Evolutionary conservation across 1,140 invertebrate genomes (phyloP).

Genomic region (Melitaea cinxia): DNA sequence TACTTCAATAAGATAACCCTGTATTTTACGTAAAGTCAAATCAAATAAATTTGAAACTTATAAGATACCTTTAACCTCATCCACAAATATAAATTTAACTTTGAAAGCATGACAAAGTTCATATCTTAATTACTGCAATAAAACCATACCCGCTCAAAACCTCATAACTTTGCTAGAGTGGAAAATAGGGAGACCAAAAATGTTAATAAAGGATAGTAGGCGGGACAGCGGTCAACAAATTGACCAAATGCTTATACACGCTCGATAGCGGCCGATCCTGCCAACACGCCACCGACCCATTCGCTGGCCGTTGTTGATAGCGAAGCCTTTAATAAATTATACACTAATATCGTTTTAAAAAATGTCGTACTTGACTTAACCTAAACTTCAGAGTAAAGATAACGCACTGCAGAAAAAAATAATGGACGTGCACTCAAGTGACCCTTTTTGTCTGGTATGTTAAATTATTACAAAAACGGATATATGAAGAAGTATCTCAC

Average conservation of each 20-base stretch:
- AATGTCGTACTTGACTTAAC: slow-evolving; percentile 43
- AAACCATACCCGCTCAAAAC: slow-evolving; percentile 67
- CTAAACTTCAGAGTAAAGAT: slow-evolving; percentile 41
- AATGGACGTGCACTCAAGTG: slow-evolving; percentile 12
- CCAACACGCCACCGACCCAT: slow-evolving; percentile 40
- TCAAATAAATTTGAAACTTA: background rate
- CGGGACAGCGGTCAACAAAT: slow-evolving; percentile 62
- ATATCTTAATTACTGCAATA: slow-evolving; percentile 78
- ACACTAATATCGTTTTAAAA: slow-evolving; percentile 55
- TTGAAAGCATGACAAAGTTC: slow-evolving; percentile 66
- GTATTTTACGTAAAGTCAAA: background rate
- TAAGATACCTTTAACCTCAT: background rate
- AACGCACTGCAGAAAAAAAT: slow-evolving; percentile 47
- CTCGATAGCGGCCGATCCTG: slow-evolving; percentile 47
- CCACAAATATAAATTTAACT: slow-evolving; percentile 23
- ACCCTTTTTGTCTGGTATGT: slow-evolving; percentile 27
- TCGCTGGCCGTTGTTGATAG: slow-evolving; percentile 41
- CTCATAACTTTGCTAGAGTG: slow-evolving; percentile 67
- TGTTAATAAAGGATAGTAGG: slow-evolving; percentile 62
- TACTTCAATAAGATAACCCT: no score
- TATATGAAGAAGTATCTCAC: slow-evolving; percentile 33
- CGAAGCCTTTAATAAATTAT: slow-evolving; percentile 60
- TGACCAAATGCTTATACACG: slow-evolving; percentile 61
- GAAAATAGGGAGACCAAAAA: slow-evolving; percentile 67
- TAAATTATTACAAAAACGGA: slow-evolving; percentile 27